Percentiles rank a stretch among this genome's conserved stretches.
Evolutionary conservation across 2,888 invertebrate species (phyloP).

Genomic region (Catonia carolina): DNA sequence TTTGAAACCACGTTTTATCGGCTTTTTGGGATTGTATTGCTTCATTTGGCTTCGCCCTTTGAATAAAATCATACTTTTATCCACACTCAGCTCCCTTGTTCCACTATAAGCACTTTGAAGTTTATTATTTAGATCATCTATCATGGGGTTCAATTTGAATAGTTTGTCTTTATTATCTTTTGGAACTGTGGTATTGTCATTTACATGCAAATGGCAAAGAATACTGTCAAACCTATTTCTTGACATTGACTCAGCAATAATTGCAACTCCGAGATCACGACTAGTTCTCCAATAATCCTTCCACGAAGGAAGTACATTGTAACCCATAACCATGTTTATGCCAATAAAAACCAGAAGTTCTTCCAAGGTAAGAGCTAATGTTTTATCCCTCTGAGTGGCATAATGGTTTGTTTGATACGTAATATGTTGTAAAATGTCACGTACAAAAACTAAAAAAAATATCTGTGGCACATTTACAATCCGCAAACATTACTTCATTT

Average conservation of each 20-base stretch:
- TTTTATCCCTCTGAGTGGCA: constrained; percentile 22
- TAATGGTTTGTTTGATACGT: constrained; percentile 23
- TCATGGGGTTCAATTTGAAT: no score
- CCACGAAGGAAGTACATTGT: constrained; percentile 10
- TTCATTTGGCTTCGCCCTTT: constrained; percentile 21
- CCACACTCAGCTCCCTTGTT: constrained; percentile 19
- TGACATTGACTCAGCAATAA: constrained; percentile 25
- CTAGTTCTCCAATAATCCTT: constrained; percentile 19
- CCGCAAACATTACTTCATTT: constrained; percentile 8
- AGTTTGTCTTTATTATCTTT: constrained; percentile 25
- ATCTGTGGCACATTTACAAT: constrained; percentile 16
- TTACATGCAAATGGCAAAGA: constrained; percentile 26
- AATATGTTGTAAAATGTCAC: constrained; percentile 12
- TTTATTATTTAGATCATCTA: no score
- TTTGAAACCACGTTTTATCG: constrained; percentile 26
- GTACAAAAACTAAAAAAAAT: constrained; percentile 6
- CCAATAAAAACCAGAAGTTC: constrained; percentile 21
- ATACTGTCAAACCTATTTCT: constrained; percentile 26
- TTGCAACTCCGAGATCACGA: constrained; percentile 19
- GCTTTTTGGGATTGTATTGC: constrained; percentile 22
- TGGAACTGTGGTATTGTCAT: constrained; percentile 26
- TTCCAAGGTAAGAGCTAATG: constrained; percentile 15
- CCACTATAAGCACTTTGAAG: constrained; percentile 14
- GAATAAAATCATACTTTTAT: constrained; percentile 27
- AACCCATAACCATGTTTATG: no score